Conservation (phyloP, 1,140 invertebrate species). For the Cherax quadricarinatus region DNA sequence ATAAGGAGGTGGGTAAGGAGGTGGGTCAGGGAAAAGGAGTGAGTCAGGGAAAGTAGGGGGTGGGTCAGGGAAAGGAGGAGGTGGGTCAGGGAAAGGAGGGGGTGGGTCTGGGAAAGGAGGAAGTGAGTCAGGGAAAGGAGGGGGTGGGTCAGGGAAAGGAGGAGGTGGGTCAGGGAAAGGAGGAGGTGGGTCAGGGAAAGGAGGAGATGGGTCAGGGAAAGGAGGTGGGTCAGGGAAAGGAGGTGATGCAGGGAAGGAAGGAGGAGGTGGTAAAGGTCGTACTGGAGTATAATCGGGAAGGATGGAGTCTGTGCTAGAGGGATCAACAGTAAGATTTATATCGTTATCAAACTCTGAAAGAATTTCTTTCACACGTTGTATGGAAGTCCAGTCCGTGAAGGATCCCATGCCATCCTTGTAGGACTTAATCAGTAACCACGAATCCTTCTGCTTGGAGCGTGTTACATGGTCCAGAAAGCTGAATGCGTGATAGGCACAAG, state of each 20-base stretch:
- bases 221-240: background rate
- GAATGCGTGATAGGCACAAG: slow-evolving; percentile 29
- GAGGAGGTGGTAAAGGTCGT: background rate
- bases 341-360: background rate
- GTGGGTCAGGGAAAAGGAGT: background rate
- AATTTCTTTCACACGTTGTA: background rate
- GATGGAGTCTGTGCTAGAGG: background rate
- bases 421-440: background rate
- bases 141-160: background rate
- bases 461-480: slow-evolving; percentile 16
- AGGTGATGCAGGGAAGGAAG: background rate
- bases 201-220: background rate
- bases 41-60: background rate
- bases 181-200: too few species aligned
- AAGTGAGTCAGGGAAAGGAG: too few species aligned
- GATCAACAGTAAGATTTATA: background rate
- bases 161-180: background rate
- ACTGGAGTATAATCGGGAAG: background rate
- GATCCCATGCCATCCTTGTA: background rate
- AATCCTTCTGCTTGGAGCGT: background rate
- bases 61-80: background rate
- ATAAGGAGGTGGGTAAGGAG: background rate
- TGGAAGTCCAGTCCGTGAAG: background rate
- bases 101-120: background rate
- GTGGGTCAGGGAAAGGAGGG: background rate